Percentiles rank a stretch among this genome's conserved stretches.
Conservation (phyloP, 2,888 invertebrate species). For the Trissoscelio sp. region DNA sequence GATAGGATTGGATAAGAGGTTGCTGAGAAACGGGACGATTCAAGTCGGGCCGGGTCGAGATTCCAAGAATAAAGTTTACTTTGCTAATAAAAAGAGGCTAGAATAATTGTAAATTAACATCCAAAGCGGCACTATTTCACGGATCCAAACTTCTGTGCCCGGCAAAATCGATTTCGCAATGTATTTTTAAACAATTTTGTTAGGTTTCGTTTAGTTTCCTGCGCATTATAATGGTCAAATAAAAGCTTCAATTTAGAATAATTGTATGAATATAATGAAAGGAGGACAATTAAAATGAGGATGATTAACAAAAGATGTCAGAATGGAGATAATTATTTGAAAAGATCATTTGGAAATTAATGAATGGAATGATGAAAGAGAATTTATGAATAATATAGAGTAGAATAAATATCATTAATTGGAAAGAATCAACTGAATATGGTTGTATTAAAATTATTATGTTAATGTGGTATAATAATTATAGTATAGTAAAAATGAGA, state of each 20-base stretch:
- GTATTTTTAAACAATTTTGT: too few species aligned
- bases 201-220: too few species aligned
- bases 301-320: neutral
- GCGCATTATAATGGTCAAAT: too few species aligned
- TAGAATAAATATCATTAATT: too few species aligned
- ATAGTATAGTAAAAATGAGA: too few species aligned
- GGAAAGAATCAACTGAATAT: too few species aligned
- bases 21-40: constrained; percentile 67
- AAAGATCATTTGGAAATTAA: neutral
- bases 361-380: too few species aligned
- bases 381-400: neutral
- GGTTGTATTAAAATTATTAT: too few species aligned
- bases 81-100: constrained; percentile 65
- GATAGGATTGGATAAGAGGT: constrained; percentile 75
- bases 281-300: constrained; percentile 1
- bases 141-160: neutral
- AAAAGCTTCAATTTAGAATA: constrained; percentile 2
- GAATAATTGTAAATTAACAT: constrained; percentile 65
- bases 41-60: constrained; percentile 60
- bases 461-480: too few species aligned
- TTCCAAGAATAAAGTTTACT: constrained; percentile 68
- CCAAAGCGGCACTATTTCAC: constrained; percentile 29
- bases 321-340: neutral
- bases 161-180: neutral
- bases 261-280: constrained; percentile 16